phyloP scores from a whole-genome alignment of 2,888 invertebrate species.

The Cataglyphis livida region DNA sequence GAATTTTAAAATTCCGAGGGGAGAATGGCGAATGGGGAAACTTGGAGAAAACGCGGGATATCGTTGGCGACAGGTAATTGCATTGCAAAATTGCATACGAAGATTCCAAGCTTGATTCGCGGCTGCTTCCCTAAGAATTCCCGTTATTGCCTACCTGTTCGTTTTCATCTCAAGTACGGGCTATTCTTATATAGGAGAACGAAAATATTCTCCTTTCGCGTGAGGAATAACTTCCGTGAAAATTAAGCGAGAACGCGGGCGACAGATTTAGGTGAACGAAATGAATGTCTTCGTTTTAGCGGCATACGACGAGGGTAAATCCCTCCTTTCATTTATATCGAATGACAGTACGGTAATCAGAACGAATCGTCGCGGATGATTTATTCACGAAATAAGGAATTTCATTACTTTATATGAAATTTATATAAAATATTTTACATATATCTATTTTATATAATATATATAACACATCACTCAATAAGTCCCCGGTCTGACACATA shows the following conservation, averaged over 20 bases:
- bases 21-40: constrained; percentile 53
- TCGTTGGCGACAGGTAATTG: constrained; percentile 70
- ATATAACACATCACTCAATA: no score
- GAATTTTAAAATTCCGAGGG: constrained; percentile 65
- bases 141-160: constrained; percentile 59
- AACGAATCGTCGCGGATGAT: constrained; percentile 36
- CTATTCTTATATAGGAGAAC: constrained; percentile 22
- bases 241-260: constrained; percentile 57
- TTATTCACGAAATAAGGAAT: constrained; percentile 34
- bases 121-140: constrained; percentile 20
- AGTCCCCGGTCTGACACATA: no score
- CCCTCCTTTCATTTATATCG: constrained; percentile 52
- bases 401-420: not conserved
- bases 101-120: constrained; percentile 61
- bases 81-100: constrained; percentile 70
- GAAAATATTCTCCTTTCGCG: constrained; percentile 10
- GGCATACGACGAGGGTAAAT: constrained; percentile 18
- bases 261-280: constrained; percentile 42
- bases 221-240: constrained; percentile 34
- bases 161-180: not conserved
- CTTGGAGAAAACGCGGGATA: constrained; percentile 60
- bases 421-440: not conserved
- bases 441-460: not conserved
- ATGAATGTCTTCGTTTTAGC: constrained; percentile 59
- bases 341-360: constrained; percentile 44